These are phyloP conservation scores for Pollenia labialis DNA, from an alignment of 2,888 invertebrate species.

Conservation along the genomic window DNA sequence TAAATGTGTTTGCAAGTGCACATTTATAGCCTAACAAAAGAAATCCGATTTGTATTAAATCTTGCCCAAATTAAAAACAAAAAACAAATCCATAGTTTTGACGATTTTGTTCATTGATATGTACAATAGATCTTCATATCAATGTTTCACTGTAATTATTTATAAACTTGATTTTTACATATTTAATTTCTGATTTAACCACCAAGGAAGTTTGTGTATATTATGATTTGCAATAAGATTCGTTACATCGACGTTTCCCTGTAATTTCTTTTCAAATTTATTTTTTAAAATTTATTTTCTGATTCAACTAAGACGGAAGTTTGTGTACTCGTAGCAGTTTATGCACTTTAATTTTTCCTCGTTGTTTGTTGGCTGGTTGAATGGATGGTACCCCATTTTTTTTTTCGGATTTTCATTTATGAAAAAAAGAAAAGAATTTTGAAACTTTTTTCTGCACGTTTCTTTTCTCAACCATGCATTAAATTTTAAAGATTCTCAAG, in stretches of 20 bases:
- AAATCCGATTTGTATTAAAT: too few species aligned
- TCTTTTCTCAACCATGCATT: conserved; percentile 12
- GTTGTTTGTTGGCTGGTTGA: not conserved
- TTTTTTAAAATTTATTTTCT: conserved; percentile 33
- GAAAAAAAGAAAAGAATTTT: not conserved
- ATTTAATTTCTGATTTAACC: not conserved
- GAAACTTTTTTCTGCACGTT: not conserved
- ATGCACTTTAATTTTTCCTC: not conserved
- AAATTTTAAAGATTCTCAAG: conserved; percentile 17
- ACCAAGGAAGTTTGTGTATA: conserved; percentile 36
- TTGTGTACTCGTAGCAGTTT: conserved; percentile 12
- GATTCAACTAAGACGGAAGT: conserved; percentile 47
- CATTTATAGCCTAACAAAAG: too few species aligned
- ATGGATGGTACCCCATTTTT: not conserved
- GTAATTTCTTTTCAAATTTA: too few species aligned
- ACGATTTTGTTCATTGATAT: too few species aligned
- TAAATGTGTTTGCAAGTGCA: too few species aligned
- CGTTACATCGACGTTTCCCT: too few species aligned
- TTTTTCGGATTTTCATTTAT: conserved; percentile 4
- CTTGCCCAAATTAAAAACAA: too few species aligned
- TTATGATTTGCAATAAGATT: not conserved
- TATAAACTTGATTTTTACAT: too few species aligned
- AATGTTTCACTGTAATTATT: too few species aligned
- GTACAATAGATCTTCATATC: too few species aligned
- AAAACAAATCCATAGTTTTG: too few species aligned